phyloP scores from a whole-genome alignment of 2,113 vertebrate species.

The Meles meles region DNA sequence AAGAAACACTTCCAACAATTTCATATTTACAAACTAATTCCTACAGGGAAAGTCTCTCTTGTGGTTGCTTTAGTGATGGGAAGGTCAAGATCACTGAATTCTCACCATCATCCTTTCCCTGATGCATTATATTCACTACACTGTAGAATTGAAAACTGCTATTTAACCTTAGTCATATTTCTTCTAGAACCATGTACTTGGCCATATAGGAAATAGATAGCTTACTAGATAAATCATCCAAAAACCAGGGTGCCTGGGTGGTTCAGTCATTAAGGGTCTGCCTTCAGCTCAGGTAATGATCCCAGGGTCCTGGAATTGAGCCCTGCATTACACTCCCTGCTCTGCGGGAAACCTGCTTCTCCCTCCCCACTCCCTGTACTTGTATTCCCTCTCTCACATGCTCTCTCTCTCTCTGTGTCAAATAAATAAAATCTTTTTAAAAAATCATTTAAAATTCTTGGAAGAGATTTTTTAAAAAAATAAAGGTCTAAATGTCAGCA shows the following conservation, averaged over 20 bases:
- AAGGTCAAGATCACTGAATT: not conserved
- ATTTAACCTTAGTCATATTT: not conserved
- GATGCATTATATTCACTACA: too few species aligned
- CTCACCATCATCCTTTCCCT: not conserved
- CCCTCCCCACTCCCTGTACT: too few species aligned
- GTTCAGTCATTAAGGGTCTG: too few species aligned
- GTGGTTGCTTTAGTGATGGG: not conserved
- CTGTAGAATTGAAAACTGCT: not conserved
- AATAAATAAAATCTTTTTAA: too few species aligned
- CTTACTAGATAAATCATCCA: not conserved
- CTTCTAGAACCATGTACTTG: not conserved
- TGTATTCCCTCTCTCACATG: too few species aligned
- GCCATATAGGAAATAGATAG: not conserved
- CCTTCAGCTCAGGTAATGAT: too few species aligned
- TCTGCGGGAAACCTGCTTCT: too few species aligned
- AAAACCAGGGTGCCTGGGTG: not conserved
- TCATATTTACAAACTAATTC: not conserved
- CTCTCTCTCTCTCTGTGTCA: too few species aligned
- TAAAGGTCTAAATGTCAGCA: not conserved
- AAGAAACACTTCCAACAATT: not conserved
- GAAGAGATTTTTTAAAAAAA: not conserved
- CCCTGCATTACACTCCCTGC: too few species aligned
- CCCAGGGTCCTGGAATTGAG: too few species aligned
- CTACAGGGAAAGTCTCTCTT: not conserved
- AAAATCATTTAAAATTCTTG: not conserved